phyloP scores from a whole-genome alignment of 2,888 invertebrate genomes.

The Laothoe populi region DNA sequence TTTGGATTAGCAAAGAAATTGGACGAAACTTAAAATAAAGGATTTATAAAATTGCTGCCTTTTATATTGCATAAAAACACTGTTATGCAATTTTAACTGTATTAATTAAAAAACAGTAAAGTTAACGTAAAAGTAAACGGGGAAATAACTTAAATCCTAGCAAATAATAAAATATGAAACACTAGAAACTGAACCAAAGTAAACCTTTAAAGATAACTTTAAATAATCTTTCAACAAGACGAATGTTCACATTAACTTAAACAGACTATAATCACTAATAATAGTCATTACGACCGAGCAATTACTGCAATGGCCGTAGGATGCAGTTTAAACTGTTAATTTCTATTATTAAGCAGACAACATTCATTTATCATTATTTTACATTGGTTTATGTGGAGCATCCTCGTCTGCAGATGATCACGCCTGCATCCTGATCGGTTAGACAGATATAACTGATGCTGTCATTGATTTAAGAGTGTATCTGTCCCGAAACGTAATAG shows the following conservation, averaged over 20 bases:
- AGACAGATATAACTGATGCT: too few relatives aligned
- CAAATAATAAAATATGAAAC: not conserved
- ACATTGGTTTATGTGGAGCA: too few relatives aligned
- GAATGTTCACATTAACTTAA: conserved; percentile 1
- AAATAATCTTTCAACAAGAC: conserved; percentile 11
- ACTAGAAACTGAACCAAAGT: not conserved
- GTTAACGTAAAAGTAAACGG: not conserved
- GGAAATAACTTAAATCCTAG: not conserved
- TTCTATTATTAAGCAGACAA: conserved; percentile 9
- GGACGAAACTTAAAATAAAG: too few relatives aligned
- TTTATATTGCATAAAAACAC: too few relatives aligned
- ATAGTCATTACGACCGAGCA: conserved; percentile 16
- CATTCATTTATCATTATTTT: conserved; percentile 4
- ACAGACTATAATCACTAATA: conserved; percentile 13
- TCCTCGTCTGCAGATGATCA: too few relatives aligned
- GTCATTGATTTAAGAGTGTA: too few relatives aligned
- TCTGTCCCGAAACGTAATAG: too few relatives aligned
- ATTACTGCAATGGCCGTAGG: conserved; percentile 11
- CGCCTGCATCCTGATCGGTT: too few relatives aligned
- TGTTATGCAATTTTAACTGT: too few relatives aligned
- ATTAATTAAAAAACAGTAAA: too few relatives aligned
- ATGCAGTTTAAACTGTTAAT: not conserved
- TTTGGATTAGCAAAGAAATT: too few relatives aligned
- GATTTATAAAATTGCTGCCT: too few relatives aligned
- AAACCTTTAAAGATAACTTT: not conserved